Evolutionary conservation across 2,113 vertebrate genomes (phyloP), one percentile per base, ranked within the genome.

Genomic region (Tapirus terrestris): DNA sequence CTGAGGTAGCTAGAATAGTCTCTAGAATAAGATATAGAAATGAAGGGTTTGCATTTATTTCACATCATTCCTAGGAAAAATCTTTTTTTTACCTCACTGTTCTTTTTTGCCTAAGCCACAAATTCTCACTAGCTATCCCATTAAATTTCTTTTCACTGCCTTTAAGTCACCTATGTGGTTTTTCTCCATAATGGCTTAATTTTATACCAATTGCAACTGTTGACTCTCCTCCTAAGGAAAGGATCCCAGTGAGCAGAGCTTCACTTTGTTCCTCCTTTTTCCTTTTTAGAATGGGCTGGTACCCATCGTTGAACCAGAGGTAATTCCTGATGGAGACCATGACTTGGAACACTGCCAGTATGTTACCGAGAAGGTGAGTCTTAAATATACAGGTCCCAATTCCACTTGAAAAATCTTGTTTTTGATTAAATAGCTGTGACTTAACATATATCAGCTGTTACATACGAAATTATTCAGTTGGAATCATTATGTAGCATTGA

Each of bases 261-360:
- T 95, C 0, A 86, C 8, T 70, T 33, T 81, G 2, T 48, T 7
- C 18, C 2, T 61, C 2, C 23, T 51, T 85, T 97, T 93, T 39
- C 61, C 67, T 87, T 29, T 84, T 92, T 91, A 99, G 99, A 99
- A 99, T 77, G 99, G 99, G 53, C 98, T 99, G 97, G 99, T 99
- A 84, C 99, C 99, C 36, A 99, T 99, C 36, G 99, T 99, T 96
- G 99, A 99, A 97, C 99, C 99, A 67, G 99, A 99, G 98, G 99
- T 99, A 94, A 98, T 99, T 61, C 99, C 99, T 73, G 99, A 99
- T 72, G 99, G 99, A 95, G 98, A 99, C 63, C 99, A 99, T 10
- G 99, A 99, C 96, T 98, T 99, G 61, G 99, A 99, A 98, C 99
- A 99, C 84, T 99, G 99, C 97, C 99, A 99, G 98, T 99, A 99